Evolutionary conservation across 1,140 invertebrate genomes (phyloP).

Genomic region (Philopotamus ludificatus): DNA sequence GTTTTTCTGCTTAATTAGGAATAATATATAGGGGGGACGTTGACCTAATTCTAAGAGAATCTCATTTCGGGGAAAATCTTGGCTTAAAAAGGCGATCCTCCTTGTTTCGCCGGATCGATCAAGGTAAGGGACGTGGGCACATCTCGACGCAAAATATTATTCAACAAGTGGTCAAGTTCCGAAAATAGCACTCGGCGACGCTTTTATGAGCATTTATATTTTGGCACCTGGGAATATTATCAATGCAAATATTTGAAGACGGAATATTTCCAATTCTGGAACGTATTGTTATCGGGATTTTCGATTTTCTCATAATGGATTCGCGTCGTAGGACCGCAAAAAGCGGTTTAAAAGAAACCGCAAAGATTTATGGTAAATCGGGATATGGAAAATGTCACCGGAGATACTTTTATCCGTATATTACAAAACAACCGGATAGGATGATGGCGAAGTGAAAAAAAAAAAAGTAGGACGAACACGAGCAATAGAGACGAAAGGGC

Average conservation of each 20-base stretch:
- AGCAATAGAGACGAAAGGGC: background rate
- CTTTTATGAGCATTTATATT: constrained; percentile 14
- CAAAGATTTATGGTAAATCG: constrained; percentile 38
- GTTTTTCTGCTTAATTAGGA: too few species aligned
- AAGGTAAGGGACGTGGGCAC: too few species aligned
- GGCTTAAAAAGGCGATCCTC: too few species aligned
- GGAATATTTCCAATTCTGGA: constrained; percentile 17
- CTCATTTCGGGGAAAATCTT: too few species aligned
- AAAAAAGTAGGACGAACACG: background rate
- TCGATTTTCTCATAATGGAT: constrained; percentile 21
- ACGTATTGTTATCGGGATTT: constrained; percentile 23
- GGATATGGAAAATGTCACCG: constrained; percentile 33
- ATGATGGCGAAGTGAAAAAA: background rate
- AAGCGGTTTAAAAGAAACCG: constrained; percentile 24
- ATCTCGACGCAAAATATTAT: too few species aligned
- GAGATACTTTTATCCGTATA: constrained; percentile 34
- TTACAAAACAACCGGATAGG: constrained; percentile 21
- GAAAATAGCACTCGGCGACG: too few species aligned
- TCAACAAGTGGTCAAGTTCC: too few species aligned
- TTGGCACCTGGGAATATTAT: background rate
- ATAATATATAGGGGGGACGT: too few species aligned
- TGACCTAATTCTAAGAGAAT: too few species aligned
- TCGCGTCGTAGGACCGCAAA: constrained; percentile 6
- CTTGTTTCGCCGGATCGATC: too few species aligned
- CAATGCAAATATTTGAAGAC: constrained; percentile 10